Base-by-base conservation (phyloP, 35 echinoderm and acorn worm genomes). In the Stichopus chloronotus region DNA sequence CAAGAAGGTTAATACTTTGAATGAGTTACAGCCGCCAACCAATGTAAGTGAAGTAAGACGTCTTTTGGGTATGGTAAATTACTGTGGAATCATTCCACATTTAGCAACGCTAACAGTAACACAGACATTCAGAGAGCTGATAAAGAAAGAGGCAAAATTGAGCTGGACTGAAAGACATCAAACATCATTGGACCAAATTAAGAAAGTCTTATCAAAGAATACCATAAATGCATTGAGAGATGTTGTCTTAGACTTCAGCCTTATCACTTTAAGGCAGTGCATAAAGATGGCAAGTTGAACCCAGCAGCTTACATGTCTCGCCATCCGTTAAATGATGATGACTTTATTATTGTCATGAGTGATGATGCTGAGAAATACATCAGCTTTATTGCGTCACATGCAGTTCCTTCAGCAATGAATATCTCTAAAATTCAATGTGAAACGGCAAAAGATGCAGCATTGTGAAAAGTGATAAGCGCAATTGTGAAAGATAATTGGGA, bases 11-110 rank as follows among this genome's bases (percentile, higher is more conserved):
- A 11, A 58, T 20, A 72, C 89, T 4, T 10, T 93, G 8, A 93
- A 78, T 57, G 13, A 87, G 52, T 81, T 60, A 0, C 14, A 52
- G 57, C 52, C 87, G 71, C 83, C 92, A 5, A 77, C 87, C 9
- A 87, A 81, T n/a, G 53, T 61, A 22, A n/a, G 59, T 52, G 92
- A 93, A 63, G 92, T 77, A 19, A n/a, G 83, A 13, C 76, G 81
- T 57, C 76, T 93, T 24, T 60, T 93, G 22, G 92, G 92, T 4
- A 58, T 93, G 16, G 92, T 93, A 14, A 58, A 93, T 22, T 93
- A 55, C 58, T 14, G 4, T 6, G 83, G 83, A 43, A 77, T 93
- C 57, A 87, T 93, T 53, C 92, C 82, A 25, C 13, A 93, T 7
- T 53, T 93, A 23, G 58, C 92, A 72, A 76, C 92, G 12, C 52